phyloP scores from a whole-genome alignment of 2,113 vertebrate genomes.

The Lycaon pictus region DNA sequence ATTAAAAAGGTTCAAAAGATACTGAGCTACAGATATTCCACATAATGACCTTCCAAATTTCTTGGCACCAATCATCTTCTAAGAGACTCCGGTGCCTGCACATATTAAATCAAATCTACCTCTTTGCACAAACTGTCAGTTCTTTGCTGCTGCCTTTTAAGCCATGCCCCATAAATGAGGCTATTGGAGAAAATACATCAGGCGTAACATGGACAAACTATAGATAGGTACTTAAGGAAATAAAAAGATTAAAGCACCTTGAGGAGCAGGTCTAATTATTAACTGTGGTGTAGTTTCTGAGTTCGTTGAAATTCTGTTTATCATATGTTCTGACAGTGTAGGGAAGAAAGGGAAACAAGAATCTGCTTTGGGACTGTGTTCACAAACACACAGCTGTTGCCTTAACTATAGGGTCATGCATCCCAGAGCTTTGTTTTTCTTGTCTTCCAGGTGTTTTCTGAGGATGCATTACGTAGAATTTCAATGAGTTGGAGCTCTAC shows the following conservation, averaged over 20 bases:
- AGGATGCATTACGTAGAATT: slow-evolving; percentile 73
- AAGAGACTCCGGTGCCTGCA: slow-evolving; percentile 22
- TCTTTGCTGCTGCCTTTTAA: slow-evolving; percentile 60
- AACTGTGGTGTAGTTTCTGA: slow-evolving; percentile 32
- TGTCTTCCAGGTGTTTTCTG: slow-evolving; percentile 69
- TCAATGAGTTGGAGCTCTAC: slow-evolving; percentile 51
- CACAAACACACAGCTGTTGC: slow-evolving; percentile 58
- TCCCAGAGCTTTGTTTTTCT: not conserved
- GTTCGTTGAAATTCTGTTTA: slow-evolving; percentile 63
- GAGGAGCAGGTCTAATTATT: slow-evolving; percentile 62
- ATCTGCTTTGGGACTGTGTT: not conserved
- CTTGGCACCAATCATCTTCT: slow-evolving; percentile 65
- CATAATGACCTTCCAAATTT: slow-evolving; percentile 74
- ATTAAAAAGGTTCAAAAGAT: slow-evolving; percentile 70
- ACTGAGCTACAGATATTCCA: not conserved
- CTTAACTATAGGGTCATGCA: not conserved
- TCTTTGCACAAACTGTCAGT: slow-evolving; percentile 62
- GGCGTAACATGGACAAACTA: not conserved
- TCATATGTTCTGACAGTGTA: slow-evolving; percentile 32
- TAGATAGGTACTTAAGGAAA: slow-evolving; percentile 57
- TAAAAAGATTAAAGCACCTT: slow-evolving; percentile 43
- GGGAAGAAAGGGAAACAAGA: slow-evolving; percentile 12
- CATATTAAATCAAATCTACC: slow-evolving; percentile 69
- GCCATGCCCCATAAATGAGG: slow-evolving; percentile 16
- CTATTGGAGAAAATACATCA: slow-evolving; percentile 69